These are phyloP conservation scores for Natrix natrix DNA, from an alignment of 2,797 vertebrate genomes.

Conservation along the genomic window DNA sequence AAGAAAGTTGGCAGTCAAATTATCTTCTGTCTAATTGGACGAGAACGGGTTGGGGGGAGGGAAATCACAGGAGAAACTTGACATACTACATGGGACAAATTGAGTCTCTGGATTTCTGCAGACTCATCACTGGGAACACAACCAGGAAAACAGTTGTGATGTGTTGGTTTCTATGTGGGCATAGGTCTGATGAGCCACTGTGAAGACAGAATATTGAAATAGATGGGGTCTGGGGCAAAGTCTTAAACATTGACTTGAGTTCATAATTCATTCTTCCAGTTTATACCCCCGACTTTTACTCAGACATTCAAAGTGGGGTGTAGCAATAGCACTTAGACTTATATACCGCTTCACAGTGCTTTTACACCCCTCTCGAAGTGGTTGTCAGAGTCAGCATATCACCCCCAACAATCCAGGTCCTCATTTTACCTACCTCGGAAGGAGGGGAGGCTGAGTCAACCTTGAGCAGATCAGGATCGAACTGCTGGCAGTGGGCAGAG, in stretches of 20 bases:
- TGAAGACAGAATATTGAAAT: neutral
- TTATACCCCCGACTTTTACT: neutral
- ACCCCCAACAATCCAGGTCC: too few species aligned
- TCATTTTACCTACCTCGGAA: too few species aligned
- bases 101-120: neutral
- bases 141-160: neutral
- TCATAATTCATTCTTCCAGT: neutral
- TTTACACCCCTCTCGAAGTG: too few species aligned
- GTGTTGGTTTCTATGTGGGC: neutral
- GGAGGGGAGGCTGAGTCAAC: too few species aligned
- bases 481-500: too few species aligned
- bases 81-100: neutral
- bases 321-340: too few species aligned
- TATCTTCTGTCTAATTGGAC: neutral
- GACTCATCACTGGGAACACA: too few species aligned
- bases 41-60: neutral
- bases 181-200: neutral
- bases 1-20: neutral
- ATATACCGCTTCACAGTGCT: too few species aligned
- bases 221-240: neutral
- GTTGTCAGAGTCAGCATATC: too few species aligned
- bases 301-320: neutral
- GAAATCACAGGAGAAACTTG: neutral
- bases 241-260: neutral
- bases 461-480: too few species aligned